Base-by-base conservation (phyloP, 2,797 vertebrate species). In the Catharus ustulatus region DNA sequence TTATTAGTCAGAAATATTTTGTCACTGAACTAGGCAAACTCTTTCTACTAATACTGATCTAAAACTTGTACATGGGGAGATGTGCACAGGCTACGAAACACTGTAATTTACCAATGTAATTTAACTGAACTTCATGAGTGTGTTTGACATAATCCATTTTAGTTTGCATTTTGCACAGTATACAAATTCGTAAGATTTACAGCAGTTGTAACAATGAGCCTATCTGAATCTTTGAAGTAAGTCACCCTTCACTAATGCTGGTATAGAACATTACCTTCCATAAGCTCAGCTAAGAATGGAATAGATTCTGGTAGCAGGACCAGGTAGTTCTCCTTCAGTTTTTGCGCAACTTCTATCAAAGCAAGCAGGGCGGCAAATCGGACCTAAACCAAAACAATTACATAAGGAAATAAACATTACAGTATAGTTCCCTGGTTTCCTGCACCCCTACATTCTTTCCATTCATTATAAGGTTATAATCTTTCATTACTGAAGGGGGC, bases 251-350 rank as follows among this genome's bases (percentile, higher is more conserved):
- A 46, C 32, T 61, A 49, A 51, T n/a, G 34, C 15, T 17, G 17
- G 21, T 78, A 54, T 19, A 84, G 43, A 91, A n/a, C 34, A 69
- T 98, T 97, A 99, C 99, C 99, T 98, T 99, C 99, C 99, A 99
- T 99, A 49, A 99, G 96, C 49, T 99, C 99, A 21, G 99, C 99
- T 97, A 99, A 97, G 98, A 99, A 99, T 4, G 99, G 99, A 94
- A 99, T 98, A 80, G 99, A 98, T 95, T 99, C 99, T 2, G 99
- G 99, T 15, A 99, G 98, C 54, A 99, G 97, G 32, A 98, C 97
- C 90, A 99, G 97, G 80, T 99, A 99, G 97, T 99, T 99, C 97
- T 99, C 99, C 94, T 98, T 99, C 36, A 99, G 98, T 90, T 98
- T 99, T 46, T 98, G 96, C 5, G 99, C 98, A 95, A 99, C 78